phyloP scores from a whole-genome alignment of 2,888 invertebrate genomes.

The Apomyelois bistriatella region DNA sequence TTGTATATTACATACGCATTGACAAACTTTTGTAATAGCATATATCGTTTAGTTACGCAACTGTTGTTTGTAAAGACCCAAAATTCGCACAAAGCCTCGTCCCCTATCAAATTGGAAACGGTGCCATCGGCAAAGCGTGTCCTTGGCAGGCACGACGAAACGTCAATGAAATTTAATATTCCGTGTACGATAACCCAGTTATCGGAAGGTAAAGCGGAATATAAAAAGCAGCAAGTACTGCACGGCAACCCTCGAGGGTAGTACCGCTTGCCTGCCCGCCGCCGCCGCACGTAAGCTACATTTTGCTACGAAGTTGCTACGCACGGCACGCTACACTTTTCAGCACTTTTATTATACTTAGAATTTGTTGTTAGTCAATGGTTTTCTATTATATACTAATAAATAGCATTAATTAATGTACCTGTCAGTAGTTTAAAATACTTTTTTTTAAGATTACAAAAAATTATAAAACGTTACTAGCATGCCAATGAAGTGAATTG shows the following conservation, averaged over 20 bases:
- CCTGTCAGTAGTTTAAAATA: too few species aligned
- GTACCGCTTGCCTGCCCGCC: slow-evolving; percentile 66
- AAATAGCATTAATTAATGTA: too few species aligned
- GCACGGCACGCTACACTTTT: slow-evolving; percentile 48
- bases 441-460: too few species aligned
- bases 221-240: slow-evolving; percentile 62
- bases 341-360: background rate
- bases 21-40: slow-evolving; percentile 12
- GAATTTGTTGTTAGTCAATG: background rate
- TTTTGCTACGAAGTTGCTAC: slow-evolving; percentile 51
- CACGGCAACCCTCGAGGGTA: slow-evolving; percentile 49
- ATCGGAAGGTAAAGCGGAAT: slow-evolving; percentile 59
- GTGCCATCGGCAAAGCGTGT: slow-evolving; percentile 55
- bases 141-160: slow-evolving; percentile 64
- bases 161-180: slow-evolving; percentile 76
- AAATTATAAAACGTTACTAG: too few species aligned
- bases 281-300: slow-evolving; percentile 70
- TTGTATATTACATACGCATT: slow-evolving; percentile 11
- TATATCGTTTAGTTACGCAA: slow-evolving; percentile 38
- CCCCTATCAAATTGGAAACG: slow-evolving; percentile 46
- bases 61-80: slow-evolving; percentile 29
- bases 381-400: background rate
- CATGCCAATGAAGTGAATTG: too few species aligned
- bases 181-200: slow-evolving; percentile 72
- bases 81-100: slow-evolving; percentile 39